These are phyloP conservation scores for Caiman crocodilus DNA, from an alignment of 2,797 vertebrate species.

Conservation along the genomic window DNA sequence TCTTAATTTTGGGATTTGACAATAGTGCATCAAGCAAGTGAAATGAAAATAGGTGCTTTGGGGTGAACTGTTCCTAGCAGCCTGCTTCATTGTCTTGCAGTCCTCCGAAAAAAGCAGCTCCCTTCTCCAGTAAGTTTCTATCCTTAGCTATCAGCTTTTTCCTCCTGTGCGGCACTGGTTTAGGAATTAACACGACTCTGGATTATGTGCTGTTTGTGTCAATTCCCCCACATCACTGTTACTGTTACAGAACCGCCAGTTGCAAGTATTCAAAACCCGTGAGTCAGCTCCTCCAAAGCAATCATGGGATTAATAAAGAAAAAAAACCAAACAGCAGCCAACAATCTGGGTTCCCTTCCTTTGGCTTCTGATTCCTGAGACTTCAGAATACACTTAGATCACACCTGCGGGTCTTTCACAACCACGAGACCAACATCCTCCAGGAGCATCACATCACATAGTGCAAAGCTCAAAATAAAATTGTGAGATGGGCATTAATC, in stretches of 20 bases:
- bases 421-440: not conserved
- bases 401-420: not conserved
- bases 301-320: no score
- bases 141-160: not conserved
- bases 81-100: conserved; percentile 15
- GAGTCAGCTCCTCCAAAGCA: no score
- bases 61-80: conserved; percentile 50
- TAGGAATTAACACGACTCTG: not conserved
- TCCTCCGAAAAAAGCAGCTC: not conserved
- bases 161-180: not conserved
- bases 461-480: no score
- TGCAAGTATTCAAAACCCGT: not conserved
- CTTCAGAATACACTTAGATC: no score
- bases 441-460: not conserved
- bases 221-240: not conserved
- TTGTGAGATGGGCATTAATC: not conserved
- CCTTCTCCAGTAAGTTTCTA: not conserved
- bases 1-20: conserved; percentile 20
- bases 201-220: fast-evolving
- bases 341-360: no score
- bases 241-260: not conserved
- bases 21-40: not conserved
- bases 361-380: no score
- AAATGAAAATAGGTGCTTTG: conserved; percentile 23
- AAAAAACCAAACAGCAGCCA: no score